These are phyloP conservation scores for Hafferia zeledoni DNA, from an alignment of 2,797 vertebrate genomes.

Conservation along the genomic window DNA sequence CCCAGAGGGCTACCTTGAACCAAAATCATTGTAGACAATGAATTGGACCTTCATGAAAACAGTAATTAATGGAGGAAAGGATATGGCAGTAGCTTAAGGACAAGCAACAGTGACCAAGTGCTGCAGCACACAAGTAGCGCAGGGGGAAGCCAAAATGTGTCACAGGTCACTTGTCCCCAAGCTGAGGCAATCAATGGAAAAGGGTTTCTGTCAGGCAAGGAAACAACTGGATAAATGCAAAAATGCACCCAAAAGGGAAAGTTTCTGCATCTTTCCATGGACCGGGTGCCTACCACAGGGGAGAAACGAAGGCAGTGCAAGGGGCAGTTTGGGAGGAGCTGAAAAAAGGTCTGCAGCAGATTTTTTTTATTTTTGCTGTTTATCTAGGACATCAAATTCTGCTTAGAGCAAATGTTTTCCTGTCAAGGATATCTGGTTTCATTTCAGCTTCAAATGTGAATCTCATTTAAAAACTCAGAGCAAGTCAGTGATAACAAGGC, in stretches of 20 bases:
- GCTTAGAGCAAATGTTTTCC: neutral
- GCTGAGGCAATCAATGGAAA: neutral
- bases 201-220: neutral
- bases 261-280: neutral
- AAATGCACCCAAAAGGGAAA: neutral
- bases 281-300: accelerated
- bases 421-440: neutral
- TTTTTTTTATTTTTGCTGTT: neutral
- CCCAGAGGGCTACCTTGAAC: neutral
- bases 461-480: neutral
- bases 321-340: neutral
- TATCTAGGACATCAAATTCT: neutral
- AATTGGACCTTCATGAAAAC: neutral
- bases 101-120: neutral
- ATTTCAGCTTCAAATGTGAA: neutral
- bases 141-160: neutral
- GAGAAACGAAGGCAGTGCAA: neutral
- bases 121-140: neutral
- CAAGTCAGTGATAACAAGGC: neutral
- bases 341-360: neutral
- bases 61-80: neutral
- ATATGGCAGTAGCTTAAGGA: neutral
- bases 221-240: neutral
- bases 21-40: neutral
- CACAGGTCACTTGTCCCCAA: neutral